Evolutionary conservation across 2,888 invertebrate species (phyloP), one percentile per base, ranked within the genome.

Genomic region (Ctenicera cuprea): DNA sequence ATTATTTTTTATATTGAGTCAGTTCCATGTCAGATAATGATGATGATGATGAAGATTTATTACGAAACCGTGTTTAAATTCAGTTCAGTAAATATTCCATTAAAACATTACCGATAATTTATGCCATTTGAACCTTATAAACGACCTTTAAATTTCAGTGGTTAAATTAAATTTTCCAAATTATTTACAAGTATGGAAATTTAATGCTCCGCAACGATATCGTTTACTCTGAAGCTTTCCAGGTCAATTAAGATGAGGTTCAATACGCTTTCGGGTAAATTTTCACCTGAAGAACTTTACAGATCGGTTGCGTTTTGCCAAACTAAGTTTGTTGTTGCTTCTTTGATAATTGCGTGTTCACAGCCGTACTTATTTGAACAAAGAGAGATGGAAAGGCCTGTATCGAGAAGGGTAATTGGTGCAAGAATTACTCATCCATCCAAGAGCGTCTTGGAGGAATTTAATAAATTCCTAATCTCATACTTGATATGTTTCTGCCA

Each of bases 391-490:
- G 52, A 30, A 20, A 22, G 59, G 59, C 12, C 38, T n/a, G 30
- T 38, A 38, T 62, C 43, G 14, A 5, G 18, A n/a, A 8, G 45
- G 20, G 41, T 8, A 61, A 61, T 41, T 22, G 30, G 30, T n/a
- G 45, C 20, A 43, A 43, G 30, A 63, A 20, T 18, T 52, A 38
- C 48, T 50, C 45, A 33, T 48, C 18, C 52, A 50, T 48, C 65
- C 37, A 48, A n/a, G 16, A 20, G 43, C 37, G 38, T 67, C 52
- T 67, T 48, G 11, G 18, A 22, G 62, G 67, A 62, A 73, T 73
- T 73, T 73, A 73, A 73, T 73, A 73, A 73, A 68, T 71, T 71
- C 48, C 54, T 67, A 67, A 67, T 73, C 67, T 67, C 54, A 64
- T 64, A 43, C 38, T 54, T 63, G 59, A 48, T 63, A 67, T 71